Base-by-base conservation (phyloP, 2,113 vertebrate genomes). In the Plecotus auritus region DNA sequence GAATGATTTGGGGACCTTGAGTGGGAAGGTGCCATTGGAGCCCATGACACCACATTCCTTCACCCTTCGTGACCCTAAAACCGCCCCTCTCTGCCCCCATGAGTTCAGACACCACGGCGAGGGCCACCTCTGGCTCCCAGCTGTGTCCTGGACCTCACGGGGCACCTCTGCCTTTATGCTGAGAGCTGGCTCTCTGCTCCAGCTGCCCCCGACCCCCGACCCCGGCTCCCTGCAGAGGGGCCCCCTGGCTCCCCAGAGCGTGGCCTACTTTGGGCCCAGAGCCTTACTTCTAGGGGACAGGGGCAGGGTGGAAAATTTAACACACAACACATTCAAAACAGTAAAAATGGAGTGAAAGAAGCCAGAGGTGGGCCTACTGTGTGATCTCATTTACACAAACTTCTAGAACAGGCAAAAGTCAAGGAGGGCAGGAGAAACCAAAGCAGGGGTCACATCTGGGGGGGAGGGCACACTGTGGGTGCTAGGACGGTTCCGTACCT, bases 371-470 rank as follows among this genome's bases (percentile, higher is more conserved):
- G 56, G 23, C 56, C 56, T 26, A 4, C 2, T 2, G 1, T 7
- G 28, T 0, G 56, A 7, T 26, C 73, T 37, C 23, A 17, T 18
- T 8, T 2, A 4, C 26, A 8, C 0, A 7, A 32, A 5, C 37
- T 70, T 42, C 64, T 5, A 22, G 56, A 8, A 8, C 13, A 72
- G 85, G 12, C 83, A 17, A 7, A 6, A 18, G 7, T 2, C 2
- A 9, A 0, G 0, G 8, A 2, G 2, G 72, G 73, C 0, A 2
- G 14, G 70, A 13, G 69, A 14, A 1, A 0, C 14, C 28, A 0
- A 9, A n/a, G 59, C 11, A 0, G 69, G 0, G 2, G 47, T 12
- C 2, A 5, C 9, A 11, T 32, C 1, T 17, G 5, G 1, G 14
- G 23, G 13, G 66, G 54, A 14, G 30, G 1, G 26, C 56, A 2